These are phyloP conservation scores for Eubucco bourcierii DNA, from an alignment of 2,113 vertebrate genomes.

Conservation along the genomic window DNA sequence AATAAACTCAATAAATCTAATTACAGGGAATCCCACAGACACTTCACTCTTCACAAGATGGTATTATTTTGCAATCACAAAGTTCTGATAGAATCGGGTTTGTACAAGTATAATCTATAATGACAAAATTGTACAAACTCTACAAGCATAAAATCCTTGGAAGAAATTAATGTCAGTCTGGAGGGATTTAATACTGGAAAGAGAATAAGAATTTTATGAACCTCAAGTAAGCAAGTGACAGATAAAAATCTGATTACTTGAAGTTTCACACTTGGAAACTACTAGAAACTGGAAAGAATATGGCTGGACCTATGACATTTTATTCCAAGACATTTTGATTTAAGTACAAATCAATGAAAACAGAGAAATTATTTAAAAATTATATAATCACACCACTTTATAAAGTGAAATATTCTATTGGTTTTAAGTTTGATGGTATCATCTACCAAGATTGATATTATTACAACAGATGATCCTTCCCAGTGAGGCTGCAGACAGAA, in stretches of 20 bases:
- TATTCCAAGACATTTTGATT: background rate
- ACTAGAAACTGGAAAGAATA: background rate
- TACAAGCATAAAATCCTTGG: background rate
- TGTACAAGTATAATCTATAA: background rate
- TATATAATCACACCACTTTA: background rate
- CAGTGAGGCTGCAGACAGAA: conserved; percentile 11
- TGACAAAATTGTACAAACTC: background rate
- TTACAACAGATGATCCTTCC: conserved; percentile 30
- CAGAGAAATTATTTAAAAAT: background rate
- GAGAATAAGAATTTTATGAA: background rate
- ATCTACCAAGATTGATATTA: conserved; percentile 19
- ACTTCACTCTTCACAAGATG: background rate
- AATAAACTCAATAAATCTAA: conserved; percentile 18
- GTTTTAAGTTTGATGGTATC: conserved; percentile 26
- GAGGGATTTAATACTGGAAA: background rate
- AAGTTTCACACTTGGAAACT: background rate
- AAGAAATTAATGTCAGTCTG: background rate
- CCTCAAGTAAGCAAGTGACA: background rate
- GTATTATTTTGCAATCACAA: background rate
- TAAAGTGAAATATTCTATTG: conserved; percentile 11
- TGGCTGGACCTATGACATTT: background rate
- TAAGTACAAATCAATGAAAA: background rate
- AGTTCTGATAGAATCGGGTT: background rate
- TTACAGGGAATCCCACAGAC: background rate
- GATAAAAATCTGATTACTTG: background rate